Evolutionary conservation across 2,888 invertebrate genomes (phyloP), one percentile per base, ranked within the genome.

Genomic region (Drosophila lacicola): DNA sequence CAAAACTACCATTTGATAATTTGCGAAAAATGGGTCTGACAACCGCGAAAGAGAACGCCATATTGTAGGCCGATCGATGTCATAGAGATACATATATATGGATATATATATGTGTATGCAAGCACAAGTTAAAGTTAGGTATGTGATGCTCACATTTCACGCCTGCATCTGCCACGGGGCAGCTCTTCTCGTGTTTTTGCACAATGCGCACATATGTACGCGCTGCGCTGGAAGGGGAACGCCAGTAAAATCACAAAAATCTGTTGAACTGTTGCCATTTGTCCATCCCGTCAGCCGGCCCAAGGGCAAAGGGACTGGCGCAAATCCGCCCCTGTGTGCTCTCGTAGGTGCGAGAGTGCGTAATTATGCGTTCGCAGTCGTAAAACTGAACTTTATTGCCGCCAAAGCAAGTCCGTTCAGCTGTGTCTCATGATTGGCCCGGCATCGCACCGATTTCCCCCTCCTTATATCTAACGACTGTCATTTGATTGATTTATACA

Each of bases 351-450:
- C 70, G 71, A 71, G 81, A 69, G 69, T 76, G 70, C 77, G 77
- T 83, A 85, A 88, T 90, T 85, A 83, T 85, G 82, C 74, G 71
- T 74, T 80, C 58, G 58, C 71, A 72, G 80, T 80, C 90, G 79
- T 90, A 84, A 90, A 91, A 87, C 72, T 77, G 29, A 82, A 81
- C 74, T 90, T 90, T 85, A 88, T 80, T 76, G 65, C 73, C 58
- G 58, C 46, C 56, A 51, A 53, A 62, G 63, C 53, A 44, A 42
- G 50, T 39, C 61, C 54, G 55, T 34, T 47, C 55, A 60, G 47
- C 56, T 56, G 70, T 68, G 66, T 60, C 56, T 65, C 74, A 70
- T 72, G 64, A 72, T 74, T 65, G 60, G 51, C 61, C 67, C 49
- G 9, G 34, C 58, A 10, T 21, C 37, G 46, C 39, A 13, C 29